phyloP scores from a whole-genome alignment of 2,888 invertebrate genomes.

The Megaustenia siamemsis region DNA sequence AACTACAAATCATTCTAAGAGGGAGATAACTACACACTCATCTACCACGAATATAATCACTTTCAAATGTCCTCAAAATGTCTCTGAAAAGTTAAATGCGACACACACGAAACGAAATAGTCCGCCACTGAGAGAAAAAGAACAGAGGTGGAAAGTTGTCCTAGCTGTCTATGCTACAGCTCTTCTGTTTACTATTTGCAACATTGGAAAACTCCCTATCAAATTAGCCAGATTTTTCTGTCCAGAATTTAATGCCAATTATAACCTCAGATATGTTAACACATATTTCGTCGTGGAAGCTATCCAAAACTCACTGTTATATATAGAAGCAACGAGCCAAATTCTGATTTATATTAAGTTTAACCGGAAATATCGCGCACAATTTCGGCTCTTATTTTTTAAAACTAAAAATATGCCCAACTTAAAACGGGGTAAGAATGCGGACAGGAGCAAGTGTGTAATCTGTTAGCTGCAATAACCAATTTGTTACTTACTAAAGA shows the following conservation, averaged over 20 bases:
- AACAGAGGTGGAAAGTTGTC: neutral
- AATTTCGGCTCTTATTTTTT: too few species aligned
- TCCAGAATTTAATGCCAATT: neutral
- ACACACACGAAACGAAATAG: neutral
- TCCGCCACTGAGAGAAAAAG: neutral
- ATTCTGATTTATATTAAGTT: neutral
- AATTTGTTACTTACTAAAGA: too few species aligned
- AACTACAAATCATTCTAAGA: too few species aligned
- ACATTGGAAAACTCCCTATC: neutral
- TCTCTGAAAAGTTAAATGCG: too few species aligned
- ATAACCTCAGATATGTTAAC: neutral
- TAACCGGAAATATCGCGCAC: neutral
- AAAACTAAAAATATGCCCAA: too few species aligned
- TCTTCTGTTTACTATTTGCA: neutral
- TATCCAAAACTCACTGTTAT: neutral
- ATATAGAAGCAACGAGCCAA: neutral
- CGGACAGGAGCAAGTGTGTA: too few species aligned
- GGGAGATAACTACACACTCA: too few species aligned
- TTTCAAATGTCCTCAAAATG: too few species aligned
- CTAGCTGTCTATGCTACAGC: neutral
- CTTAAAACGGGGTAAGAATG: too few species aligned
- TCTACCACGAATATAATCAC: too few species aligned
- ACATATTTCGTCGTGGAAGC: neutral
- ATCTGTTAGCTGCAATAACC: too few species aligned
- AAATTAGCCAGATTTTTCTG: neutral